Base-by-base conservation (phyloP, 2,888 invertebrate genomes). In the Yponomeuta evonymella region DNA sequence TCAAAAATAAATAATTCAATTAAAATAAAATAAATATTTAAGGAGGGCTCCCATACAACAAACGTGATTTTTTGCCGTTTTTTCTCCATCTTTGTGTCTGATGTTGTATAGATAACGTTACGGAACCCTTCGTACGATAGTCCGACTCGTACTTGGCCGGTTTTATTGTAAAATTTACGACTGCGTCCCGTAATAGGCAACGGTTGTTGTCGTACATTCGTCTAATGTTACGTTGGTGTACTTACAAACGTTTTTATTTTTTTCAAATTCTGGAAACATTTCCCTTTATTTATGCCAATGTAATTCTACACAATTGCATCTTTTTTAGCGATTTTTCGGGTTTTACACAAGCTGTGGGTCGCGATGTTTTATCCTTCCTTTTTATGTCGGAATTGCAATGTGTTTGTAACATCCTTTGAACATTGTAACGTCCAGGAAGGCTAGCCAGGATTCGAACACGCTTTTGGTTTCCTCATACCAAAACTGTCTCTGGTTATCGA, bases 121-220 rank as follows among this genome's bases (percentile, higher is more conserved):
- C 23, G 23, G 23, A 23, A 23, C 23, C 23, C 23, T 23, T 23
- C 23, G 23, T 23, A 23, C 23, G 23, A 23, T 23, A 23, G 23
- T 23, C 23, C 23, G 23, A 23, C 23, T 23, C 23, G 23, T 1
- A 23, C 23, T 23, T 1, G 23, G 23, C 23, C 1, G 23, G 23
- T 23, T 23, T 84, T 85, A 83, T 82, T 83, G 78, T 78, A 76
- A 79, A 83, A 83, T 84, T 86, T 87, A 87, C 80, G 82, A 76
- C 75, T 75, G 78, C 79, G 77, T 83, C 83, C 79, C 77, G 75
- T 75, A 77, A 84, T 85, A 80, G 75, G 84, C 85, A 88, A 88
- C 87, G 88, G 88, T 85, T 84, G 84, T 77, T 76, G 72, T 73
- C 74, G 73, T 76, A 72, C 75, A 80, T 77, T 81, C 6, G 58